These are phyloP conservation scores for Furcula furcula DNA, from an alignment of 2,888 invertebrate species.

Conservation along the genomic window DNA sequence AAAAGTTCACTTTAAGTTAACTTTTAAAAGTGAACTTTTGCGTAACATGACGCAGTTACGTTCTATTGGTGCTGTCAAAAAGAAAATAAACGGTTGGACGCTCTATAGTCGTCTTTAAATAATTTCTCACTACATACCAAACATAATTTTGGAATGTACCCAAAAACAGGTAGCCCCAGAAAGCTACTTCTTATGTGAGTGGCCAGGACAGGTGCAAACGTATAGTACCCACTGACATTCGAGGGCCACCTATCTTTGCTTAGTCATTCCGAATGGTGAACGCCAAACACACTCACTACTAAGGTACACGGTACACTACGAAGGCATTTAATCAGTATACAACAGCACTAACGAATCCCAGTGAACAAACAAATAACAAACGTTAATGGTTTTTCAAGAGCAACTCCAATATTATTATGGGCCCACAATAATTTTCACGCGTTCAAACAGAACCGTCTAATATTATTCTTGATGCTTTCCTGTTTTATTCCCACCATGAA, in stretches of 20 bases:
- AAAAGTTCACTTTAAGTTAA: too few species aligned
- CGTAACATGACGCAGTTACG: too few species aligned
- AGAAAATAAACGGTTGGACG: too few species aligned
- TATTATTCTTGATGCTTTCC: constrained; percentile 62
- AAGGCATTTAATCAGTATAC: constrained; percentile 42
- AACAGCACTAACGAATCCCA: constrained; percentile 35
- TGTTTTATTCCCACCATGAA: constrained; percentile 53
- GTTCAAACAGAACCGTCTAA: constrained; percentile 55
- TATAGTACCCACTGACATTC: neutral
- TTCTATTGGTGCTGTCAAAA: too few species aligned
- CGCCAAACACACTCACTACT: too few species aligned
- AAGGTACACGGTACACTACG: constrained; percentile 23
- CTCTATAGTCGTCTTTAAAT: too few species aligned
- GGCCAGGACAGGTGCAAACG: constrained; percentile 4
- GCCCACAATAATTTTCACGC: constrained; percentile 73
- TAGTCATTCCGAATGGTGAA: constrained; percentile 18
- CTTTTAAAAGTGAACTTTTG: too few species aligned
- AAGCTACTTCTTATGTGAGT: constrained; percentile 16
- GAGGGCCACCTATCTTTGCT: constrained; percentile 6
- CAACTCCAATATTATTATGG: constrained; percentile 74
- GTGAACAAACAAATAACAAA: constrained; percentile 63
- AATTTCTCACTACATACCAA: too few species aligned
- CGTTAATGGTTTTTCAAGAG: constrained; percentile 75
- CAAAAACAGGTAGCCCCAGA: too few species aligned
- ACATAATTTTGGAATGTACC: too few species aligned